phyloP scores from a whole-genome alignment of 2,113 vertebrate genomes.

The Rynchops niger region DNA sequence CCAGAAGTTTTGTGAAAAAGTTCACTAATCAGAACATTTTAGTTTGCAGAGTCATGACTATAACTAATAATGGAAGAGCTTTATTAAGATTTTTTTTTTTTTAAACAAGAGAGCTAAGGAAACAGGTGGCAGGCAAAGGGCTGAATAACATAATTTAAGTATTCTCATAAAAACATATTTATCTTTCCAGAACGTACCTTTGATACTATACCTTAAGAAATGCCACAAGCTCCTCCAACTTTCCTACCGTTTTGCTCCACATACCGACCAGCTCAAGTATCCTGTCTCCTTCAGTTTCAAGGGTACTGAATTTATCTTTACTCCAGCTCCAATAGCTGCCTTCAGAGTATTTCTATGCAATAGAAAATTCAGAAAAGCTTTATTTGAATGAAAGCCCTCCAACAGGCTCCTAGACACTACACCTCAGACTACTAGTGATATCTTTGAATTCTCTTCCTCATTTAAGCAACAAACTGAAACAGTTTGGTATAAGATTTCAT shows the following conservation, averaged over 20 bases:
- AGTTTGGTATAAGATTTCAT: neutral
- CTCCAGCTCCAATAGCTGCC: neutral
- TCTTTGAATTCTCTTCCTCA: neutral
- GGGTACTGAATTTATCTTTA: neutral
- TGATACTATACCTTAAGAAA: neutral
- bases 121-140: neutral
- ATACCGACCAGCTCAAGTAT: neutral
- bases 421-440: neutral
- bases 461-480: neutral
- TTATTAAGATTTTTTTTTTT: slow-evolving; percentile 30
- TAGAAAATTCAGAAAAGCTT: neutral
- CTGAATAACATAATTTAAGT: neutral
- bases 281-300: neutral
- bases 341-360: neutral
- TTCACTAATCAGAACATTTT: slow-evolving; percentile 59
- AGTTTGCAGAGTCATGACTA: slow-evolving; percentile 10
- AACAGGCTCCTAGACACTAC: neutral
- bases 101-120: neutral
- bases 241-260: neutral
- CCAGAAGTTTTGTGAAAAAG: slow-evolving; percentile 57
- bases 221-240: neutral
- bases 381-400: neutral
- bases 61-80: slow-evolving; percentile 58
- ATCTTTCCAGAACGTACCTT: neutral
- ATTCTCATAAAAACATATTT: neutral